Percentiles rank a stretch among this genome's conserved stretches.
Conservation (phyloP, 2,113 vertebrate species). For the Propithecus coquereli region DNA sequence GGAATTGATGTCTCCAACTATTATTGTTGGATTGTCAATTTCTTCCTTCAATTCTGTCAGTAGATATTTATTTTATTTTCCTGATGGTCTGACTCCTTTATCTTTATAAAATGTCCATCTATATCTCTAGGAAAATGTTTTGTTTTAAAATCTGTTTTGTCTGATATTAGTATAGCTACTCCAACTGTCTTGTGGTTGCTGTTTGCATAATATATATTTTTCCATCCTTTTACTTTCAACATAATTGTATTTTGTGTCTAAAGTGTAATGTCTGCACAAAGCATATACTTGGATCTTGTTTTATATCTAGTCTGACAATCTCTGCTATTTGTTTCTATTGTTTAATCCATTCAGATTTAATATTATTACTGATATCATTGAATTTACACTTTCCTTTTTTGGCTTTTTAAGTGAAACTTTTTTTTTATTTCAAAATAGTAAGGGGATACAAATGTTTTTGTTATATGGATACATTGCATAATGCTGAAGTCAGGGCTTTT, state of each 20-base stretch:
- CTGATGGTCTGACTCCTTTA: background rate
- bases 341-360: background rate
- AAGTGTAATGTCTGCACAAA: background rate
- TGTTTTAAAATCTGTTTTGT: background rate
- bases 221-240: background rate
- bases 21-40: background rate
- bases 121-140: background rate
- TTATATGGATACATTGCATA: no score
- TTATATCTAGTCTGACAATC: background rate
- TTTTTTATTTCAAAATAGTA: no score
- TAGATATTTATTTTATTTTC: background rate
- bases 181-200: background rate
- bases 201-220: background rate
- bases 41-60: background rate
- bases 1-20: background rate
- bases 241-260: background rate
- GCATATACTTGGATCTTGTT: background rate
- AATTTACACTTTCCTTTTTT: background rate
- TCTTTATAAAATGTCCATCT: background rate
- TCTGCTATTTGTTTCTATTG: background rate
- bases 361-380: background rate
- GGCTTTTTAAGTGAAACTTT: no score
- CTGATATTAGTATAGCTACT: background rate
- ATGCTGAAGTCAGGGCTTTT: no score
- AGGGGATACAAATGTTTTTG: no score